These are phyloP conservation scores for Sylvia borin DNA, from an alignment of 2,797 vertebrate species.

Conservation along the genomic window DNA sequence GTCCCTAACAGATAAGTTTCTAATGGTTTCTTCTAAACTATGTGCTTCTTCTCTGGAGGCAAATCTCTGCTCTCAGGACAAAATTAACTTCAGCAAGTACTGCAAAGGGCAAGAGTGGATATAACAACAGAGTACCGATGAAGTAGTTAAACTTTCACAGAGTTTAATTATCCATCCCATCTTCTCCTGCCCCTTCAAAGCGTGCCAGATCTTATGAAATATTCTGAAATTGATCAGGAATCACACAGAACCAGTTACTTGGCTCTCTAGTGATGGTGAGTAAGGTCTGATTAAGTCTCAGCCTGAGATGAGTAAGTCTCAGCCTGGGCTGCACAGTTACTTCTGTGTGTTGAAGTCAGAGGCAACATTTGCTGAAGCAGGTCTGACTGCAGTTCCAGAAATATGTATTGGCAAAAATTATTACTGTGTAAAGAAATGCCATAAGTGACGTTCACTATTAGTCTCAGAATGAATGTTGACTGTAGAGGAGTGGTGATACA, in stretches of 20 bases:
- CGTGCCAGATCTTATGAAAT: background rate
- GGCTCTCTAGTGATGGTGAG: background rate
- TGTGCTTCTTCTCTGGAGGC: background rate
- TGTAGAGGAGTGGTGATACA: background rate
- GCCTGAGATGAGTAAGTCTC: background rate
- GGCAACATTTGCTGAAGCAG: background rate
- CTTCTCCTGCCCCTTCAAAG: background rate
- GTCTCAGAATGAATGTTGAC: background rate
- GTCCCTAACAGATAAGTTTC: background rate
- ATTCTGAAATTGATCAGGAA: background rate
- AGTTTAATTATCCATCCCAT: background rate
- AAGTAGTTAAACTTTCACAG: background rate
- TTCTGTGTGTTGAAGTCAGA: background rate
- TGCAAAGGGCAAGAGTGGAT: background rate
- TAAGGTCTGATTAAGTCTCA: background rate
- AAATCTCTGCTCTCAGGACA: background rate
- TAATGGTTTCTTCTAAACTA: background rate
- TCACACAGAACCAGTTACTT: background rate
- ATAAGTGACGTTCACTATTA: background rate
- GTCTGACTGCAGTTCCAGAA: background rate
- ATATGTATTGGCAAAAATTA: background rate
- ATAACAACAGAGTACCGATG: background rate
- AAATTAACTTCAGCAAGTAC: background rate
- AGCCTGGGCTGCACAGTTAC: background rate
- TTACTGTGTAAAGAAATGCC: background rate